Conservation (phyloP, 2,888 invertebrate species). For the Ypsolopha scabrella region DNA sequence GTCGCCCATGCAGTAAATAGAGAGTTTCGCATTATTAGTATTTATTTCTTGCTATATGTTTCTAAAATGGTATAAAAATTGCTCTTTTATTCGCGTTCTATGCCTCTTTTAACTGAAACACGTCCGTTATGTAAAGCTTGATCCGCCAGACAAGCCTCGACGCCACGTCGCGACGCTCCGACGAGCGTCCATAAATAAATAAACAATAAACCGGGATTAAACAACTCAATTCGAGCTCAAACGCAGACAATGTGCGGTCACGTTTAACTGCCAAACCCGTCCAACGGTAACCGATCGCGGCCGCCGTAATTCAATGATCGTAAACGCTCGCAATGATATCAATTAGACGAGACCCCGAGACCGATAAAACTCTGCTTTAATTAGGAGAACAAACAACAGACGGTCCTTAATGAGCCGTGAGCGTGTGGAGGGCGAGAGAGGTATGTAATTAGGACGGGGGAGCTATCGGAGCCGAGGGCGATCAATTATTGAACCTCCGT, state of each 20-base stretch:
- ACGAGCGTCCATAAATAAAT: conserved; percentile 45
- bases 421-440: conserved; percentile 57
- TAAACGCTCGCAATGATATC: conserved; percentile 68
- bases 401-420: conserved; percentile 65
- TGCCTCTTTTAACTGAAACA: too few species aligned
- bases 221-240: conserved; percentile 59
- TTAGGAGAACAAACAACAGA: conserved; percentile 69
- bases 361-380: conserved; percentile 68
- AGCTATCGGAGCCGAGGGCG: conserved; percentile 33
- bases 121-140: background rate
- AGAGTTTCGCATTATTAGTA: background rate
- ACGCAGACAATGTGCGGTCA: conserved; percentile 62
- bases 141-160: conserved; percentile 3
- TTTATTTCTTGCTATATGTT: background rate
- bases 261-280: conserved; percentile 52
- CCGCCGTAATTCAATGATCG: conserved; percentile 65
- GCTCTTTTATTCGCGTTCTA: too few species aligned
- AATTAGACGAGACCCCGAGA: conserved; percentile 60
- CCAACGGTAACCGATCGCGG: conserved; percentile 51
- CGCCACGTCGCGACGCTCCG: conserved; percentile 12
- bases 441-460: conserved; percentile 53
- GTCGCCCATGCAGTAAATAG: background rate
- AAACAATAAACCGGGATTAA: conserved; percentile 62
- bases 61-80: too few species aligned
- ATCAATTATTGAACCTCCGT: conserved; percentile 59